A percentile compares a stretch with the other conserved stretches of the same genome.
These are phyloP conservation scores for Tarsius wallacei DNA, from an alignment of 2,797 vertebrate species.

Conservation along the genomic window DNA sequence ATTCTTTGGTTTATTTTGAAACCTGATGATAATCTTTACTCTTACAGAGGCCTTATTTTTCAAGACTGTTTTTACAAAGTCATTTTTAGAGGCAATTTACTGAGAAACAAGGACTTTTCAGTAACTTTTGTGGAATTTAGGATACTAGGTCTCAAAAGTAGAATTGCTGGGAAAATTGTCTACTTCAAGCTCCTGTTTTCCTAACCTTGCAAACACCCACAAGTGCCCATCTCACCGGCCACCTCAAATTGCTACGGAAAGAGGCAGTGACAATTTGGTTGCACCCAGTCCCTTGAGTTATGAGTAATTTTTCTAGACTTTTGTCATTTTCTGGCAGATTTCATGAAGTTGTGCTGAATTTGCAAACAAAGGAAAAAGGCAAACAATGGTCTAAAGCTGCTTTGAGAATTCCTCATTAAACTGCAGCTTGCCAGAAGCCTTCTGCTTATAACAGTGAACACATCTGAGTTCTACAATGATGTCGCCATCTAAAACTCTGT, in stretches of 20 bases:
- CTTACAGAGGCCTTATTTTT: not conserved
- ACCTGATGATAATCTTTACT: not conserved
- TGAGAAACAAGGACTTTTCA: not conserved
- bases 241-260: not conserved
- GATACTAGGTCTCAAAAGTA: not conserved
- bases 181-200: not conserved
- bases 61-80: not conserved
- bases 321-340: conserved; percentile 69
- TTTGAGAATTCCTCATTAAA: conserved; percentile 66
- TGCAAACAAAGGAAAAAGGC: conserved; percentile 75
- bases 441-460: not conserved
- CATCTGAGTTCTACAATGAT: not conserved
- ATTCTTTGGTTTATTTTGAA: not conserved
- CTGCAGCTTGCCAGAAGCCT: not conserved
- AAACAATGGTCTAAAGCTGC: conserved; percentile 55
- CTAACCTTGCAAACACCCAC: not conserved
- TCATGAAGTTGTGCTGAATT: conserved; percentile 70
- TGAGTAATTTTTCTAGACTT: conserved; percentile 47
- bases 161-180: not conserved
- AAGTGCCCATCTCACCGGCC: not conserved
- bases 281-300: conserved; percentile 11
- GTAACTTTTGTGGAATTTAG: not conserved
- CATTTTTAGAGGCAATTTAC: conserved; percentile 1
- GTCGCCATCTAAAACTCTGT: not conserved
- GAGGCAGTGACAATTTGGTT: not conserved